phyloP scores from a whole-genome alignment of 2,888 invertebrate species.

The Eudasyphora cyanicolor region DNA sequence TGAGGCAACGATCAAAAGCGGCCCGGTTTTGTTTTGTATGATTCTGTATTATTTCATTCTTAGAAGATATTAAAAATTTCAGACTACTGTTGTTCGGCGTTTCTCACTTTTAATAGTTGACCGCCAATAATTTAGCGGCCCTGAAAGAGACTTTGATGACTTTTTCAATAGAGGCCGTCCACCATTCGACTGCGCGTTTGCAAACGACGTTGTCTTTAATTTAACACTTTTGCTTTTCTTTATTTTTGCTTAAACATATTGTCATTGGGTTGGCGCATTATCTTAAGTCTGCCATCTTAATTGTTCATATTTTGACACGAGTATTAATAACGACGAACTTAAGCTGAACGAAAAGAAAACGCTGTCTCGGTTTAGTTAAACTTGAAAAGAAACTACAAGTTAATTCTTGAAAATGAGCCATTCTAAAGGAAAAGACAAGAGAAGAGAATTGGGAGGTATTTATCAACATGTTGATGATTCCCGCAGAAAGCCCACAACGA shows the following conservation, averaged over 20 bases:
- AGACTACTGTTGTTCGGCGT: slow-evolving; percentile 34
- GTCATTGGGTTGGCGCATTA: slow-evolving; percentile 13
- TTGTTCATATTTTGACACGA: slow-evolving; percentile 52
- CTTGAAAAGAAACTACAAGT: not conserved
- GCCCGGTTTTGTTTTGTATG: not conserved
- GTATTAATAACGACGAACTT: slow-evolving; percentile 9
- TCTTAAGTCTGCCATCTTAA: slow-evolving; percentile 53
- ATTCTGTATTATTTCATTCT: slow-evolving; percentile 23
- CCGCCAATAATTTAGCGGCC: not conserved
- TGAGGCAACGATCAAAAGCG: slow-evolving; percentile 28
- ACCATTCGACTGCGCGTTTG: not conserved
- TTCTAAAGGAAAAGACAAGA: not conserved
- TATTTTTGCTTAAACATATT: slow-evolving; percentile 14
- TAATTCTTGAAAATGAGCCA: slow-evolving; percentile 3
- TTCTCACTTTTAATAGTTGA: not conserved
- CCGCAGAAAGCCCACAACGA: too few species aligned
- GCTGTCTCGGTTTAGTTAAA: not conserved
- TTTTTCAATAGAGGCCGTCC: slow-evolving; percentile 2
- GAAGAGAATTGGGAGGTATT: not conserved
- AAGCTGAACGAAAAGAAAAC: too few species aligned
- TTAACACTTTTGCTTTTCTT: slow-evolving; percentile 56
- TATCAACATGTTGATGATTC: too few species aligned
- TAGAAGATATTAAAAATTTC: slow-evolving; percentile 40
- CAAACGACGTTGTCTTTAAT: slow-evolving; percentile 42
- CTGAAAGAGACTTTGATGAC: slow-evolving; percentile 1